Evolutionary conservation across 2,888 invertebrate genomes (phyloP), one percentile per base, ranked within the genome.

Genomic region (Carterocephalus palaemon): DNA sequence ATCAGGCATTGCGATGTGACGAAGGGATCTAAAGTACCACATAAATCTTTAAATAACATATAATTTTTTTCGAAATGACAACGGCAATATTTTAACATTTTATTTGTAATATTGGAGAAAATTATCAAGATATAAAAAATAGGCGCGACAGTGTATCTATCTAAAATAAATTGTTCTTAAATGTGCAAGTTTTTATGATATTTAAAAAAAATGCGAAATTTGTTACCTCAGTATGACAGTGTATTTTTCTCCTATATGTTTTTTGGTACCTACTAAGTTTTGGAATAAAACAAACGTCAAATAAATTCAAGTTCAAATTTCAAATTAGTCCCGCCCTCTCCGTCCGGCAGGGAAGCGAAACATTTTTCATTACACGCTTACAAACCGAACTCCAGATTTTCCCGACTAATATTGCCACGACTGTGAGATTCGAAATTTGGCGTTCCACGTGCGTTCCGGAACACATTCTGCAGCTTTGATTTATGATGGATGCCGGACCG

Each of bases 401-500:
- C 26, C 10, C 4, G 34, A 42, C 22, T 26, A 40, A 40, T 40
- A 40, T 31, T 24, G 26, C 33, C n/a, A n/a, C n/a, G n/a, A n/a
- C n/a, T 26, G 19, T 33, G 26, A 34, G 41, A 42, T 26, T 42
- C 34, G 33, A 42, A 42, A 34, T 33, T 42, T 29, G 15, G 26
- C 28, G 42, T 28, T 22, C 42, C 34, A 19, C 13, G 22, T 26
- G 10, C 24, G 16, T 38, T 17, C 38, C 12, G 4, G 10, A 36
- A 15, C 26, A 24, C 41, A 36, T 43, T 43, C 43, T 17, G 16
- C n/a, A 12, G 54, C 52, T 54, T 53, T 74, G 73, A 74, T 71
- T 73, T 73, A 73, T 70, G 69, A 71, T 57, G 59, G 58, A 59
- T 57, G 61, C 52, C 51, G 37, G 40, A 52, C 13, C 29, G 43